Conservation (phyloP, 1,140 invertebrate genomes). For the Copidosoma floridanum region DNA sequence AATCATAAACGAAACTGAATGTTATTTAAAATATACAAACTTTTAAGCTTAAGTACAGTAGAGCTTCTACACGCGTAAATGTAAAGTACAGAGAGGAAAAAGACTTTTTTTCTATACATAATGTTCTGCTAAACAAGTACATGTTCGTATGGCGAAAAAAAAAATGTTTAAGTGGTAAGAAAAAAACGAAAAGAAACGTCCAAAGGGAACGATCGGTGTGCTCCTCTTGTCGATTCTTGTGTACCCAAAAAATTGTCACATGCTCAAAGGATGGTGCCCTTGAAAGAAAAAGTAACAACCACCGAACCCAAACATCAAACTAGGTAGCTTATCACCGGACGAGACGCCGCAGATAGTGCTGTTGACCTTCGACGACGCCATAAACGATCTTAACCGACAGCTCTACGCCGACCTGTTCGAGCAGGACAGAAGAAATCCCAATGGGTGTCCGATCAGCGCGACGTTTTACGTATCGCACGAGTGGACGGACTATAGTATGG, state of each 20-base stretch:
- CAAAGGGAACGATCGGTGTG: slow-evolving; percentile 18
- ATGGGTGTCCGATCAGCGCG: slow-evolving; percentile 91
- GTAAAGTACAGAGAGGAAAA: too few relatives aligned
- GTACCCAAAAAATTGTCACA: too few relatives aligned
- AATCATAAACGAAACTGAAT: too few relatives aligned
- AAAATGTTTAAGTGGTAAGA: too few relatives aligned
- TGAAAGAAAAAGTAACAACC: slow-evolving; percentile 1
- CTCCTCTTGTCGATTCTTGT: too few relatives aligned
- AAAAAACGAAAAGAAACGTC: slow-evolving; percentile 7
- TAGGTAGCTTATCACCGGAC: slow-evolving; percentile 75
- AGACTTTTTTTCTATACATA: too few relatives aligned
- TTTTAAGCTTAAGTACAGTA: too few relatives aligned
- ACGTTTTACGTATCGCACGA: slow-evolving; percentile 98
- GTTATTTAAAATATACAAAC: too few relatives aligned
- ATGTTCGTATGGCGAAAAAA: too few relatives aligned
- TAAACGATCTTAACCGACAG: slow-evolving; percentile 91
- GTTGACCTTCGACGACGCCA: slow-evolving; percentile 91
- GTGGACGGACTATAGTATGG: slow-evolving; percentile 96
- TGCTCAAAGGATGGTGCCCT: too few relatives aligned
- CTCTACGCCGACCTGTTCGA: slow-evolving; percentile 88
- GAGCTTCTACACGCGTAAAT: too few relatives aligned
- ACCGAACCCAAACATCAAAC: slow-evolving; percentile 7
- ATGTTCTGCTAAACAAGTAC: too few relatives aligned
- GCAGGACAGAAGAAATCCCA: slow-evolving; percentile 86
- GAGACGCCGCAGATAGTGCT: slow-evolving; percentile 88